phyloP scores from a whole-genome alignment of 53 echinoderm and acorn worm genomes.

The Holothuria leucospilota region DNA sequence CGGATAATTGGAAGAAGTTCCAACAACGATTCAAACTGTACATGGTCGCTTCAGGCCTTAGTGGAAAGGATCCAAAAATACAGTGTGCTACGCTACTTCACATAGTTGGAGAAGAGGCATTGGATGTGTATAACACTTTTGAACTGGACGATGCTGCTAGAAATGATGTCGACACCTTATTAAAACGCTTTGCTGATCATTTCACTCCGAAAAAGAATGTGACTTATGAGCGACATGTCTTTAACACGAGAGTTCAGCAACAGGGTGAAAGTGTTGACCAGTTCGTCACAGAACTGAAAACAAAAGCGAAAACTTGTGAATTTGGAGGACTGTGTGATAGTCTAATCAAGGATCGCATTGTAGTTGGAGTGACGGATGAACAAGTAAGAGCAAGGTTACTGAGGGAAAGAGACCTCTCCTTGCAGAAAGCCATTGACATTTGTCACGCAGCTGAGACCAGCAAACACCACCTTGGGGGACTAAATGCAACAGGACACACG shows the following conservation, averaged over 20 bases:
- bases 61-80: slow-evolving; percentile 35
- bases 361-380: slow-evolving; percentile 24
- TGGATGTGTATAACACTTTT: slow-evolving; percentile 63
- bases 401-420: slow-evolving; percentile 21
- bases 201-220: too few species aligned
- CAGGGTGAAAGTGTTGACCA: slow-evolving; percentile 11
- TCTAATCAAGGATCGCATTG: slow-evolving; percentile 63
- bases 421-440: slow-evolving; percentile 46
- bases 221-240: slow-evolving; percentile 50
- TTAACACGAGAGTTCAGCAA: too few species aligned
- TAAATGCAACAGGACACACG: neutral
- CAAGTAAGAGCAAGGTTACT: slow-evolving; percentile 47
- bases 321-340: slow-evolving; percentile 58
- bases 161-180: too few species aligned
- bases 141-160: slow-evolving; percentile 17
- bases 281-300: slow-evolving; percentile 73
- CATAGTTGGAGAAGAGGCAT: slow-evolving; percentile 54
- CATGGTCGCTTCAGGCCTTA: slow-evolving; percentile 49
- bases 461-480: neutral
- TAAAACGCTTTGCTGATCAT: slow-evolving; percentile 41
- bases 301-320: too few species aligned
- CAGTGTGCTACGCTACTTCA: slow-evolving; percentile 53
- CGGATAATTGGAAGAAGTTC: slow-evolving; percentile 55
- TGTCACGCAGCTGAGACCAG: slow-evolving; percentile 46
- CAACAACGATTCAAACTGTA: slow-evolving; percentile 60